Evolutionary conservation across 1,140 invertebrate species (phyloP), one percentile per base, ranked within the genome.

Genomic region (Euwallacea similis): DNA sequence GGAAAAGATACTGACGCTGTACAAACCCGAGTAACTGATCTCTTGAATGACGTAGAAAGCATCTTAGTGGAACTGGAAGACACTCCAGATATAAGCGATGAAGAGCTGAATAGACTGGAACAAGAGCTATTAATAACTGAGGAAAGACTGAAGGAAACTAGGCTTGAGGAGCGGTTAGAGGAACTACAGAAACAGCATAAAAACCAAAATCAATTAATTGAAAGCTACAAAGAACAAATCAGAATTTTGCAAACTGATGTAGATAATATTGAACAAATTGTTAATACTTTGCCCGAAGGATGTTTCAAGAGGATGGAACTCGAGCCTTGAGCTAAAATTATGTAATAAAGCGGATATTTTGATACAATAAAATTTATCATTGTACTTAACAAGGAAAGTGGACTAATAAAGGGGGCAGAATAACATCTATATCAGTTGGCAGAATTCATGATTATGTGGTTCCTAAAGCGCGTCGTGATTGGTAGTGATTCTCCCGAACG

Each of bases 231-330:
- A 79, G 87, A 90, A 7, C 93, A 98, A 79, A 86, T 96, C 16
- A 85, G 83, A n/a, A 83, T 88, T 71, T 83, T 98, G 7, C 82
- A 86, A 66, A 83, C 81, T 7, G 95, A 98, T 79, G 95, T 98
- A 1, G 86, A 89, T 4, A 98, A 97, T 82, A 91, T 98, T 50
- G 88, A 91, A 76, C 88, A 91, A 41, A 98, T 98, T 74, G 86
- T 88, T 15, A 87, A 90, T 69, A 87, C 93, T 47, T 84, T 98
- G 61, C 96, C 96, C 0, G 84, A 86, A 0, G 43, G 21, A n/a
- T 98, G 96, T 81, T 95, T 90, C 82, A 78, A 75, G 60, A 71
- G 75, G 53, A 72, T 79, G 1, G 73, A 78, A 64, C 61, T 80
- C 21, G 79, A 80, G 67, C 79, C 79, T 33, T 60, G 42, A 16